Evolutionary conservation across 2,888 invertebrate species (phyloP).

Genomic region (Aleiodes leptofemur): DNA sequence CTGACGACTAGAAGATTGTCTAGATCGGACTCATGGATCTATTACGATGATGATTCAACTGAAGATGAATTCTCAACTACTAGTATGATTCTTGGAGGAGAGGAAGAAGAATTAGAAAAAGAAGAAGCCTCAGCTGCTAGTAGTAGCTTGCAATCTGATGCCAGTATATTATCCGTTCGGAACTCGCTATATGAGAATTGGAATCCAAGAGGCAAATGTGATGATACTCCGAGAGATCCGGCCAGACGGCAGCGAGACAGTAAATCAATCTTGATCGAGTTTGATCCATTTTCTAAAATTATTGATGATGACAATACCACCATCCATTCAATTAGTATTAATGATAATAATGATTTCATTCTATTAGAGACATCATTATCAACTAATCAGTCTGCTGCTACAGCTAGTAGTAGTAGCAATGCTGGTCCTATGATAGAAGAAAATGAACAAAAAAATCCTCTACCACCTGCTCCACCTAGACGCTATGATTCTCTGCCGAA

Average conservation of each 20-base stretch:
- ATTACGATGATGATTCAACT: slow-evolving; percentile 73
- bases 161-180: slow-evolving; percentile 63
- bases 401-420: slow-evolving; percentile 79
- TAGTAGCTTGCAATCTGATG: slow-evolving; percentile 51
- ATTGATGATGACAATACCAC: slow-evolving; percentile 53
- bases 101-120: slow-evolving; percentile 59
- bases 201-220: slow-evolving; percentile 66
- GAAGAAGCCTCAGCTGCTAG: slow-evolving; percentile 47
- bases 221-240: slow-evolving; percentile 23
- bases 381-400: slow-evolving; percentile 79
- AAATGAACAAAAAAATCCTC: slow-evolving; percentile 63
- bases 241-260: slow-evolving; percentile 62
- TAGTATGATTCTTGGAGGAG: slow-evolving; percentile 67
- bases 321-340: slow-evolving; percentile 61
- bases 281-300: slow-evolving; percentile 64
- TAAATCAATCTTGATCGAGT: slow-evolving; percentile 66
- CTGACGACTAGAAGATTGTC: slow-evolving; percentile 63
- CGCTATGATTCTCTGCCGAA: slow-evolving; percentile 81
- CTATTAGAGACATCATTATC: slow-evolving; percentile 82
- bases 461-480: slow-evolving; percentile 81
- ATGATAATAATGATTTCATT: slow-evolving; percentile 79
- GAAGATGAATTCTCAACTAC: slow-evolving; percentile 61
- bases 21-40: slow-evolving; percentile 77
- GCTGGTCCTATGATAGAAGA: slow-evolving; percentile 73
- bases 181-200: slow-evolving; percentile 77